Base-by-base conservation (phyloP, 2,888 invertebrate genomes). In the Quadroppia sp. region DNA sequence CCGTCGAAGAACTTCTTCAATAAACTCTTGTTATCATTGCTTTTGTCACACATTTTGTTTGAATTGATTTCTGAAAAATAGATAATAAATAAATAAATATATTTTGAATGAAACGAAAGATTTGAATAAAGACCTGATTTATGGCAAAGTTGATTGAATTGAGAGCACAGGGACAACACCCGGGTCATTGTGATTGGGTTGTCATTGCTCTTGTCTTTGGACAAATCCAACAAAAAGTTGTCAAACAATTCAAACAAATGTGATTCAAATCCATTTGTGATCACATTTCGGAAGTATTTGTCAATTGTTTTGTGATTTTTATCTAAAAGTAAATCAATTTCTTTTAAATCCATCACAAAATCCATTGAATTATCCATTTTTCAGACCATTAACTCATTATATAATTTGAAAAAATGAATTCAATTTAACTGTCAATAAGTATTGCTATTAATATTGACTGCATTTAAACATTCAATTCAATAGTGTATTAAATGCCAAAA, bases 221-320 rank as follows among this genome's bases (percentile, higher is more conserved):
- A 36, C 6, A 17, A 36, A 64, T 64, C 40, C 1, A n/a, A 1
- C 20, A 64, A 64, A 64, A 20, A 64, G 20, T 64, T 64, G 40
- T 64, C 64, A 64, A 64, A 40, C 25, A 64, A 36, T 6, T 32
- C 30, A 36, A 64, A 36, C 30, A 36, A 64, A 20, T 40, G n/a
- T 1, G n/a, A 4, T 64, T 64, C 36, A n/a, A 32, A 20, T 36
- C 64, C 40, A 64, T 13, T 7, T 13, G 13, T 11, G 7, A 64
- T 64, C 17, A 17, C 40, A 64, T 64, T 64, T 64, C 17, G 20
- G n/a, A 64, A 64, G n/a, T 64, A 64, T 13, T 59, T 30, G 2
- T 28, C 17, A 30, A 59, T 59, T 30, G 56, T 15, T 7, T 30
- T 30, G 36, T 36, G 6, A 36, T 64, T 64, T 64, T 36, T 36